Percentiles rank a stretch among this genome's conserved stretches.
Conservation (phyloP, 30 jellyfish, hydroid and myxozoan genomes). For the Sanderia malayensis region DNA sequence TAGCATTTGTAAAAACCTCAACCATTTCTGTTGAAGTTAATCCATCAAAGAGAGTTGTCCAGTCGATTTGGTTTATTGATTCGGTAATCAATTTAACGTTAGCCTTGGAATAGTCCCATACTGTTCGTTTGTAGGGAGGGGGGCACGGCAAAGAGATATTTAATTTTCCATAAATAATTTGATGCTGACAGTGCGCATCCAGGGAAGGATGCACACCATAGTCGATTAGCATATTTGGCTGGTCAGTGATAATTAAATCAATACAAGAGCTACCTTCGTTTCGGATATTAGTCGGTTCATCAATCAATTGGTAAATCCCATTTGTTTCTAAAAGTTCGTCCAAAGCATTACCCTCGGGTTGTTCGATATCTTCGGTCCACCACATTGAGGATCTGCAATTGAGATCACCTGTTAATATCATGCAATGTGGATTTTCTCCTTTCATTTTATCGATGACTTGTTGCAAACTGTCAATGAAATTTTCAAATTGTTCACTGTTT, state of each 20-base stretch:
- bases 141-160: conserved; percentile 24
- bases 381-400: conserved; percentile 44
- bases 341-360: conserved; percentile 36
- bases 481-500: no score
- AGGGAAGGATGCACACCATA: conserved; percentile 10
- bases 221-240: no score
- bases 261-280: conserved; percentile 20
- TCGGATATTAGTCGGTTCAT: conserved; percentile 23
- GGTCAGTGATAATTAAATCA: conserved; percentile 15
- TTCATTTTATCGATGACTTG: conserved; percentile 19
- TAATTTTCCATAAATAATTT: conserved; percentile 1
- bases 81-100: conserved; percentile 9
- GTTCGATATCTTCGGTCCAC: conserved; percentile 45
- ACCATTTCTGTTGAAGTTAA: conserved; percentile 28
- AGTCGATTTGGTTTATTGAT: conserved; percentile 3
- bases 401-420: conserved; percentile 32
- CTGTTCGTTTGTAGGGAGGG: conserved; percentile 17
- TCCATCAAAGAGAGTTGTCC: conserved; percentile 34
- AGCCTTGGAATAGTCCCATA: conserved; percentile 33
- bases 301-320: conserved; percentile 20
- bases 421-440: conserved; percentile 44
- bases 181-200: conserved; percentile 16
- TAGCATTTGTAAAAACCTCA: conserved; percentile 14
- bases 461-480: conserved; percentile 32
- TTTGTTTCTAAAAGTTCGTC: conserved; percentile 27